Percentiles rank a stretch among this genome's conserved stretches.
These are phyloP conservation scores for Lerema accius DNA, from an alignment of 1,140 invertebrate species.

Conservation along the genomic window DNA sequence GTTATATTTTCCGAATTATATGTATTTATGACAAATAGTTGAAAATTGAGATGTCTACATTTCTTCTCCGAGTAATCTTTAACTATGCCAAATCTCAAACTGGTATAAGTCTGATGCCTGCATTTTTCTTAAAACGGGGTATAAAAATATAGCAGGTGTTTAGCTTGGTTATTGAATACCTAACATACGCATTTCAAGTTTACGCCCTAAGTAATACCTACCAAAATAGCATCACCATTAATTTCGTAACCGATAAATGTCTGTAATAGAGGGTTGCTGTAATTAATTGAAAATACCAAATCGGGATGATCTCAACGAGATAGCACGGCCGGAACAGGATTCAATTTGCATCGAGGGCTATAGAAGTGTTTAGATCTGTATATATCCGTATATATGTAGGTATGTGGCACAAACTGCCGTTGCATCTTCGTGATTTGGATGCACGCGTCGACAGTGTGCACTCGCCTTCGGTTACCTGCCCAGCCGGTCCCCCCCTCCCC, in stretches of 20 bases:
- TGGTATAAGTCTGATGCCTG: too few relatives aligned
- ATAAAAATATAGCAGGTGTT: too few relatives aligned
- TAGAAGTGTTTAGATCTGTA: background rate
- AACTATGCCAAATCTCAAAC: too few relatives aligned
- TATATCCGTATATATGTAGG: constrained; percentile 1
- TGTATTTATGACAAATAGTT: too few relatives aligned
- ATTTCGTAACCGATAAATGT: background rate
- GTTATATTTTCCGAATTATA: too few relatives aligned
- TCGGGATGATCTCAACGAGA: background rate
- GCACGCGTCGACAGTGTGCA: constrained; percentile 27
- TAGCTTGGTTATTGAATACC: too few relatives aligned
- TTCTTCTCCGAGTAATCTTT: too few relatives aligned
- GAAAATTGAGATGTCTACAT: too few relatives aligned
- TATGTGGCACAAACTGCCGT: constrained; percentile 33
- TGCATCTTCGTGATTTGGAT: constrained; percentile 37
- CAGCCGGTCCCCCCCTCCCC: constrained; percentile 38
- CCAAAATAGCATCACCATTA: too few relatives aligned
- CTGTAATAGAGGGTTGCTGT: background rate
- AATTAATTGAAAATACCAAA: constrained; percentile 4
- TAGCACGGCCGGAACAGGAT: constrained; percentile 4
- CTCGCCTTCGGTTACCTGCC: constrained; percentile 40
- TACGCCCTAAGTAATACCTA: too few relatives aligned
- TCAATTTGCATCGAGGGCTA: constrained; percentile 2
- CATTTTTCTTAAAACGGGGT: too few relatives aligned
- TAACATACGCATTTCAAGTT: too few relatives aligned